A percentile compares a stretch with the other conserved stretches of the same genome.
Conservation (phyloP, 2,113 vertebrate species). For the Salminus brasiliensis region DNA sequence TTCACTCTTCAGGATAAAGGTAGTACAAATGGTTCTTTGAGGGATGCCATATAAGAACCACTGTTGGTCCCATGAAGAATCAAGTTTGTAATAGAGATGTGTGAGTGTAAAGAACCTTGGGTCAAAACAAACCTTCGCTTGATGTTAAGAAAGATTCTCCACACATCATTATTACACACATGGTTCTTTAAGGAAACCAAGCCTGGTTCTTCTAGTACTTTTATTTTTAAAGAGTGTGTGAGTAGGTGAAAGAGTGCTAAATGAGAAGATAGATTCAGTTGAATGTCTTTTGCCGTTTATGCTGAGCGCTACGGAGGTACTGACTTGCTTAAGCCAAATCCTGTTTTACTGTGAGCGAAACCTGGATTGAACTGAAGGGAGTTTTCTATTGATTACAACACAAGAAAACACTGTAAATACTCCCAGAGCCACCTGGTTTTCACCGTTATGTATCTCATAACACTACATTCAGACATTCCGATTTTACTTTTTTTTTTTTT, state of each 20-base stretch:
- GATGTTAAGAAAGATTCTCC: no score
- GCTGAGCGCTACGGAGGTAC: not conserved
- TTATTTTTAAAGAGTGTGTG: no score
- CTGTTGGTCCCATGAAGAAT: no score
- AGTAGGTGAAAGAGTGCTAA: not conserved
- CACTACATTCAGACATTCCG: not conserved
- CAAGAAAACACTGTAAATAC: conserved; percentile 18
- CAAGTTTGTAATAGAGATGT: no score
- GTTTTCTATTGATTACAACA: not conserved
- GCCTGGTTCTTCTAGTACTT: no score
- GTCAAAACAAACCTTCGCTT: no score
- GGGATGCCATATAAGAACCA: no score
- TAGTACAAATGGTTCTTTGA: no score
- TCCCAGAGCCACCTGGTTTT: conserved; percentile 18
- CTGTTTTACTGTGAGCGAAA: conserved; percentile 1
- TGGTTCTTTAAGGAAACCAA: no score
- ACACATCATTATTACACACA: no score
- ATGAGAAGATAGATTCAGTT: not conserved
- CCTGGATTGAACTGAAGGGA: not conserved
- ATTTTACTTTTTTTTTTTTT: not conserved
- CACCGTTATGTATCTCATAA: not conserved
- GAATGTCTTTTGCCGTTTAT: not conserved
- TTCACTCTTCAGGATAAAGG: no score
- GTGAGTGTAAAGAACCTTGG: no score
- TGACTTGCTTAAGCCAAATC: not conserved